A percentile compares a stretch with the other conserved stretches of the same genome.
These are phyloP conservation scores for Drosophila leonis DNA, from an alignment of 2,888 invertebrate species.

Conservation along the genomic window DNA sequence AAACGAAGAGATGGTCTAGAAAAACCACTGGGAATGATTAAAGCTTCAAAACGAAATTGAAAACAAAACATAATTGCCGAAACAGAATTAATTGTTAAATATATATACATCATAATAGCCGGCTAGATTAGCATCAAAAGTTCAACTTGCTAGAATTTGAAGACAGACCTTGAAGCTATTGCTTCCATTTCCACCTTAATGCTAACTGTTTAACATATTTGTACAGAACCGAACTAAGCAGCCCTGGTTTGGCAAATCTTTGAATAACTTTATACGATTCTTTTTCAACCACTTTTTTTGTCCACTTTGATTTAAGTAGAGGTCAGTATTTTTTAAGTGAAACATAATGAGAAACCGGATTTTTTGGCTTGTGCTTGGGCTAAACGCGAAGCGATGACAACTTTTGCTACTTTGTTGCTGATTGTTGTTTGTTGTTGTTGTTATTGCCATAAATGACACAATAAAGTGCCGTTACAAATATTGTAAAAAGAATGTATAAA, in stretches of 20 bases:
- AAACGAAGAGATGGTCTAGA: slow-evolving; percentile 19
- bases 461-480: slow-evolving; percentile 72
- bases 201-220: slow-evolving; percentile 14
- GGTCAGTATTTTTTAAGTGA: slow-evolving; percentile 59
- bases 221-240: slow-evolving; percentile 10
- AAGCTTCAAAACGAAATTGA: background rate
- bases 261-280: slow-evolving; percentile 26
- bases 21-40: slow-evolving; percentile 15
- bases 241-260: slow-evolving; percentile 16
- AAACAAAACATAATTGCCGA: slow-evolving; percentile 13
- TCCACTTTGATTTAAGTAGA: slow-evolving; percentile 60
- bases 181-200: slow-evolving; percentile 3
- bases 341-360: slow-evolving; percentile 74
- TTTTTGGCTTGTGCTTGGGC: slow-evolving; percentile 39
- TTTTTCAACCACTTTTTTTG: slow-evolving; percentile 25
- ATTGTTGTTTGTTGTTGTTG: slow-evolving; percentile 19
- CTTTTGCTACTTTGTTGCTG: slow-evolving; percentile 18
- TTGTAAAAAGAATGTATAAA: slow-evolving; percentile 59
- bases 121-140: background rate
- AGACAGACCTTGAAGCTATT: background rate
- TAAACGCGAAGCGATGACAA: slow-evolving; percentile 38
- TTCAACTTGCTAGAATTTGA: slow-evolving; percentile 4
- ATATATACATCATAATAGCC: background rate
- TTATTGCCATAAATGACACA: slow-evolving; percentile 56
- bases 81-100: slow-evolving; percentile 1